These are phyloP conservation scores for Danio choprae DNA, from an alignment of 2,797 vertebrate species.

Conservation along the genomic window DNA sequence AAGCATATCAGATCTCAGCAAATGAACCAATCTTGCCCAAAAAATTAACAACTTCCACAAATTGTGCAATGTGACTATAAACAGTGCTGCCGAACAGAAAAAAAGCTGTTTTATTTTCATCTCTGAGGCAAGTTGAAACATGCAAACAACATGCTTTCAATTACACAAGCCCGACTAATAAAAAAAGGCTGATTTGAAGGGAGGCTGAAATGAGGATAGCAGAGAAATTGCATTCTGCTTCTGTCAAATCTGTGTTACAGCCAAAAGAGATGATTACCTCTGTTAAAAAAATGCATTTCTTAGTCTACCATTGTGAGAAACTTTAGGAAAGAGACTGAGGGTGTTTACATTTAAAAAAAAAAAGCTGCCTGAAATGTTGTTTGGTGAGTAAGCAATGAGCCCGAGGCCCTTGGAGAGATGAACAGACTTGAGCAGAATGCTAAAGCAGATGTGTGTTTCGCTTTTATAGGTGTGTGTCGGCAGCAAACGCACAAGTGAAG, in stretches of 20 bases:
- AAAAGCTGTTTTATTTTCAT: background rate
- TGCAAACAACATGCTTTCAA: slow-evolving; percentile 11
- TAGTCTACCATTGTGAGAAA: background rate
- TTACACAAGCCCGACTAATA: background rate
- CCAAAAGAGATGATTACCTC: slow-evolving; percentile 33
- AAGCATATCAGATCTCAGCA: background rate
- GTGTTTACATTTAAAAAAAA: background rate
- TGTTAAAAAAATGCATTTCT: slow-evolving; percentile 4
- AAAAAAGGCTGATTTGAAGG: slow-evolving; percentile 2
- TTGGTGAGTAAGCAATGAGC: slow-evolving; percentile 7
- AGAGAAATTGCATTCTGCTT: slow-evolving; percentile 8
- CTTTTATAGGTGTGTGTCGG: slow-evolving; percentile 47
- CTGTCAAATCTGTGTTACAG: slow-evolving; percentile 24
- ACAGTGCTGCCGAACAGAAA: background rate
- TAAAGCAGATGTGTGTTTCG: slow-evolving; percentile 31
- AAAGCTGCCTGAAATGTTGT: slow-evolving; percentile 28
- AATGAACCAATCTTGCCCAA: background rate
- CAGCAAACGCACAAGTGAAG: slow-evolving; percentile 4
- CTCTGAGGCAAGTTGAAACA: slow-evolving; percentile 23
- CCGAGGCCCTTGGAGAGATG: slow-evolving; percentile 3
- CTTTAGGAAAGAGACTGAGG: background rate
- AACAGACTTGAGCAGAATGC: slow-evolving; percentile 34
- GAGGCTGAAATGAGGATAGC: background rate
- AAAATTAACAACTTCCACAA: background rate
- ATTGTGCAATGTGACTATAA: background rate